These are phyloP conservation scores for Siniperca scherzeri DNA, from an alignment of 2,797 vertebrate species.

Conservation along the genomic window DNA sequence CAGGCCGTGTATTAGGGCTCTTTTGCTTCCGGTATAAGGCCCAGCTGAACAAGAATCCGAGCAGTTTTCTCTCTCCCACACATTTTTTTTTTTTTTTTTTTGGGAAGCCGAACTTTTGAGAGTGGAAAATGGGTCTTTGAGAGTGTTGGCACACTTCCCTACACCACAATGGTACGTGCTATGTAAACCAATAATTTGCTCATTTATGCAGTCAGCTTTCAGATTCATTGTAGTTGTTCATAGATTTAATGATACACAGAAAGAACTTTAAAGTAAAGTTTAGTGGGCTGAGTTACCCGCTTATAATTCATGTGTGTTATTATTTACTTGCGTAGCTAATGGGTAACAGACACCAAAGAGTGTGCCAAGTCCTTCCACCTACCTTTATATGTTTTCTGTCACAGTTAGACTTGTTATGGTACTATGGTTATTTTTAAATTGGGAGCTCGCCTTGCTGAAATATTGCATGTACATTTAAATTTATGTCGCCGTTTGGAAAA, in stretches of 20 bases:
- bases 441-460: neutral
- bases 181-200: slow-evolving; percentile 86
- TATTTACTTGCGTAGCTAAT: slow-evolving; percentile 37
- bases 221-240: slow-evolving; percentile 62
- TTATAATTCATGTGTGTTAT: slow-evolving; percentile 21
- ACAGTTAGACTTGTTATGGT: slow-evolving; percentile 22
- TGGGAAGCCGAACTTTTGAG: slow-evolving; percentile 84
- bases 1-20: slow-evolving; percentile 79
- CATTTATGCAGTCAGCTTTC: slow-evolving; percentile 76
- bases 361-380: slow-evolving; percentile 64
- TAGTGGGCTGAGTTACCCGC: slow-evolving; percentile 20
- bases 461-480: slow-evolving; percentile 27
- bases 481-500: slow-evolving; percentile 8
- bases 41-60: slow-evolving; percentile 78
- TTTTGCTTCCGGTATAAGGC: slow-evolving; percentile 84
- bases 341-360: slow-evolving; percentile 35
- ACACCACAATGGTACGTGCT: slow-evolving; percentile 90
- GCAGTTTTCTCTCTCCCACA: slow-evolving; percentile 75
- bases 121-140: slow-evolving; percentile 90
- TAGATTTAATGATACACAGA: slow-evolving; percentile 62
- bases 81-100: slow-evolving; percentile 73
- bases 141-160: slow-evolving; percentile 87
- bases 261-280: slow-evolving; percentile 31
- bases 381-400: slow-evolving; percentile 48
- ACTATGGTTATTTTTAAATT: slow-evolving; percentile 15